Percentiles rank a stretch among this genome's conserved stretches.
Evolutionary conservation across 2,797 vertebrate species (phyloP).

Genomic region (Kryptopterus vitreolus): DNA sequence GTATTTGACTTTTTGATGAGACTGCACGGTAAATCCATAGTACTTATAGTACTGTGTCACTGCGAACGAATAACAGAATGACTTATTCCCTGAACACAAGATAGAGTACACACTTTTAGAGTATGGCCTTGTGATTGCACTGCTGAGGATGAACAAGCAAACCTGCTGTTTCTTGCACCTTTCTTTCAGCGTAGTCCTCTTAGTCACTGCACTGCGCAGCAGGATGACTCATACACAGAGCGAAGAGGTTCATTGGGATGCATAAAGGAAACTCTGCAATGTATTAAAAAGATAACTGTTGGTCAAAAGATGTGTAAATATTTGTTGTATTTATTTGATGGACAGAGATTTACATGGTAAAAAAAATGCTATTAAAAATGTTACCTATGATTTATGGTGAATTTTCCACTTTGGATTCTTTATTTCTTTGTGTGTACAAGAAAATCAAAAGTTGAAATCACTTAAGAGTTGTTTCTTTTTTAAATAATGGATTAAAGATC

Average conservation of each 20-base stretch:
- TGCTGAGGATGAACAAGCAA: conserved; percentile 35
- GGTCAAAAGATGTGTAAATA: not conserved
- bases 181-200: conserved; percentile 19
- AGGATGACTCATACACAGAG: conserved; percentile 58
- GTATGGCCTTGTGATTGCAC: too few relatives aligned
- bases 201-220: conserved; percentile 42
- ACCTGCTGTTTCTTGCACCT: conserved; percentile 15
- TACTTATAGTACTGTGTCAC: not conserved
- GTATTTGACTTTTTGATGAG: not conserved
- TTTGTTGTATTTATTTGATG: not conserved
- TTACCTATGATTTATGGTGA: not conserved
- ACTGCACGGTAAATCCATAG: not conserved
- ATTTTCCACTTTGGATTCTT: not conserved
- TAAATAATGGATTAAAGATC: not conserved
- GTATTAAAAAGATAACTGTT: conserved; percentile 12
- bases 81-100: conserved; percentile 7
- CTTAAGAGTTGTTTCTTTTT: not conserved
- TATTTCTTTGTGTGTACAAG: not conserved
- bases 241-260: conserved; percentile 23
- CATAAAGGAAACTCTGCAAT: conserved; percentile 29
- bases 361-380: conserved; percentile 1
- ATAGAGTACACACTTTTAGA: not conserved
- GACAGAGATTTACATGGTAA: not conserved
- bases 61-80: not conserved
- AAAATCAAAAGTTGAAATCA: not conserved